Percentiles rank a stretch among this genome's conserved stretches.
These are phyloP conservation scores for Umimayanthus chanpuru DNA, from an alignment of 92 coral and sea anemone species.

Conservation along the genomic window DNA sequence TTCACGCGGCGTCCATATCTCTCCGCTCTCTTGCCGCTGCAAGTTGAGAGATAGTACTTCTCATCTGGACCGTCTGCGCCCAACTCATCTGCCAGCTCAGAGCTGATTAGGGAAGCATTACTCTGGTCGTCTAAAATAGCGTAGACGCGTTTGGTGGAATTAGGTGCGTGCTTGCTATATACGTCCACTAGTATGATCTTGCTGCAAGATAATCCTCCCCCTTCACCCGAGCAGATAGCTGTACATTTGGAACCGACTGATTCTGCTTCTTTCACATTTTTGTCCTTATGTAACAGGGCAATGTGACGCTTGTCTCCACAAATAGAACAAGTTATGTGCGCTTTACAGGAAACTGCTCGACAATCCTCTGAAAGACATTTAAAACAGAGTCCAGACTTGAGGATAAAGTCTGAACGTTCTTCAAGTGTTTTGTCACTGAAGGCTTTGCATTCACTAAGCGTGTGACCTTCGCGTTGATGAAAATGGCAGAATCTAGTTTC, in stretches of 20 bases:
- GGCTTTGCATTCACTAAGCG: conserved; percentile 45
- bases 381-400: conserved; percentile 46
- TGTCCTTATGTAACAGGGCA: conserved; percentile 49
- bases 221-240: conserved; percentile 39
- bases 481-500: conserved; percentile 41
- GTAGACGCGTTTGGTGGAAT: conserved; percentile 34
- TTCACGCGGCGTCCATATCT: too few relatives aligned
- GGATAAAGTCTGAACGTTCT: conserved; percentile 45
- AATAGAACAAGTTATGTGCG: conserved; percentile 14
- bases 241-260: conserved; percentile 37
- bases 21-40: conserved; percentile 41
- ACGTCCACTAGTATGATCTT: conserved; percentile 56
- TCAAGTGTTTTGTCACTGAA: conserved; percentile 41
- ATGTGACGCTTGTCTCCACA: conserved; percentile 47
- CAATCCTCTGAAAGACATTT: conserved; percentile 32
- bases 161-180: conserved; percentile 3
- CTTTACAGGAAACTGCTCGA: conserved; percentile 47
- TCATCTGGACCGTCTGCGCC: conserved; percentile 40
- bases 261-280: not conserved
- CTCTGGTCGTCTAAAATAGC: conserved; percentile 66
- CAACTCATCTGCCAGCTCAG: conserved; percentile 44
- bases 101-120: conserved; percentile 57
- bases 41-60: conserved; percentile 54
- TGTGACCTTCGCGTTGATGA: conserved; percentile 49
- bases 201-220: conserved; percentile 59